Base-by-base conservation (phyloP, 2,797 vertebrate genomes). In the Leptoclinus maculatus region DNA sequence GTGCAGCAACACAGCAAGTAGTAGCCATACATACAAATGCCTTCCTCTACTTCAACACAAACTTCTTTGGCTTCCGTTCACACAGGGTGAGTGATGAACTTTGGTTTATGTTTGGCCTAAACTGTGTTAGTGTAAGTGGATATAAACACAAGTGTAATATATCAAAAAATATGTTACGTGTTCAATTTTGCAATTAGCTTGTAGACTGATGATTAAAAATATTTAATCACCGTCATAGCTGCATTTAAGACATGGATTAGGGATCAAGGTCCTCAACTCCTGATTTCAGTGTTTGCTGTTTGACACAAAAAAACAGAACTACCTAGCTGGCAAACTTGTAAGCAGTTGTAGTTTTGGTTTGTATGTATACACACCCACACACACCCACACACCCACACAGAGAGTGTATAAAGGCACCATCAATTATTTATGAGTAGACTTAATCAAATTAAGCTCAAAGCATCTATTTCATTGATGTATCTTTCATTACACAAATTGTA, bases 1-100 rank as follows among this genome's bases (percentile, higher is more conserved):
- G 1, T 47, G 71, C 69, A 81, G 74, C 79, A 57, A 43, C 71
- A 76, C 76, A 78, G 60, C 8, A 19, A 77, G 71, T 32, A 43
- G 43, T 21, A 76, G 57, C 53, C 66, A 17, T 19, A 76, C 78
- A 86, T 53, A 87, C 51, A 74, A 76, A 86, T 23, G 53, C 23
- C 41, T 54, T 25, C 25, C 8, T 45, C 34, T n/a, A 13, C 51
- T 43, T 54, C 5, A 5, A 71, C 64, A 38, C 53, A 36, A 7
- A 25, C 51, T 3, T 25, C 34, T 34, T 63, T 43, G 32, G 29
- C 63, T 72, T 34, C 45, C 59, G 49, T 45, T 83, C 45, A 16
- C 57, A 53, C 0, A 23, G 56, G 19, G 13, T 25, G 23, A n/a
- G 59, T 13, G 41, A 70, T 74, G 7, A 70, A 60, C 51, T 66